Conservation (phyloP, 2,797 vertebrate genomes). For the Aldrovandia affinis region DNA sequence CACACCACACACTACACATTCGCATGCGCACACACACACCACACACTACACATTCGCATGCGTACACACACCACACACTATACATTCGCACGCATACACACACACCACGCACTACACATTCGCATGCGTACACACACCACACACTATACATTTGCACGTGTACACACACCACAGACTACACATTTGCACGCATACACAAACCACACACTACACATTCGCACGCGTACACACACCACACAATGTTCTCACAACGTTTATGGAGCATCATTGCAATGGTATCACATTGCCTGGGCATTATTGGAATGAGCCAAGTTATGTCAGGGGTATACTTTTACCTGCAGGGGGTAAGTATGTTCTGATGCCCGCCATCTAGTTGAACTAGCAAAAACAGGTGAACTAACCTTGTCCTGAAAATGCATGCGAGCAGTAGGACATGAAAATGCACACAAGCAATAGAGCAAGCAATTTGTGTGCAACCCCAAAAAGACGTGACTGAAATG, state of each 20-base stretch:
- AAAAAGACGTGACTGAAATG: too few species aligned
- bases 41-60: background rate
- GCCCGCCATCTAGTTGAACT: background rate
- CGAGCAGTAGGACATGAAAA: too few species aligned
- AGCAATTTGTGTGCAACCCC: too few species aligned
- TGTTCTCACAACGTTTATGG: background rate
- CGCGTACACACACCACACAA: background rate
- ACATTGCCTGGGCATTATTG: too few species aligned
- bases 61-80: background rate
- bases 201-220: background rate
- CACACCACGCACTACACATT: too few species aligned
- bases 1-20: background rate
- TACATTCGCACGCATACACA: constrained; percentile 2
- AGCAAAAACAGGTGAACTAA: background rate
- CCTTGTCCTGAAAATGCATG: background rate
- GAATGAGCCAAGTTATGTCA: background rate
- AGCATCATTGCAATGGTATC: too few species aligned
- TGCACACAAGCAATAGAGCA: too few species aligned
- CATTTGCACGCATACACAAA: background rate
- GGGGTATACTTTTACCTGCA: constrained; percentile 8
- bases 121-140: constrained; percentile 11
- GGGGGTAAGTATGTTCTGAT: background rate
- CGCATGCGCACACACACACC: constrained; percentile 16
- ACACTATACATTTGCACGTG: too few species aligned
- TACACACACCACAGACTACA: background rate